Percentiles rank a stretch among this genome's conserved stretches.
phyloP scores from a whole-genome alignment of 2,113 vertebrate genomes.

The Trogon surrucura region DNA sequence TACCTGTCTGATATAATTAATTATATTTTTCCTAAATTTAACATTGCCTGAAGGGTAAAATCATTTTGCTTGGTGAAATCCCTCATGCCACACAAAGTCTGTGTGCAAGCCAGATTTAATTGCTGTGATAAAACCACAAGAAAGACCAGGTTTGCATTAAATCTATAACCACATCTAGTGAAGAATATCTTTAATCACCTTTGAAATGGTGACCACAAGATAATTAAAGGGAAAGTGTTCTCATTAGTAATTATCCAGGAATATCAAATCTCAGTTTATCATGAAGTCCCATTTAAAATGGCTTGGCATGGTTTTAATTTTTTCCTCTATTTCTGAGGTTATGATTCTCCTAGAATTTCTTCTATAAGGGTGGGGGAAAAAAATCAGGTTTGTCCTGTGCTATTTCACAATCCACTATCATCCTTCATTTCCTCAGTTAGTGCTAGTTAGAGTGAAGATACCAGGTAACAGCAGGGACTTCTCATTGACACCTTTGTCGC shows the following conservation, averaged over 20 bases:
- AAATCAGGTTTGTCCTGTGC: not conserved
- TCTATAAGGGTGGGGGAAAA: not conserved
- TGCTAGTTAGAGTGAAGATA: not conserved
- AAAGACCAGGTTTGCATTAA: slow-evolving; percentile 96
- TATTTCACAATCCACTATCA: not conserved
- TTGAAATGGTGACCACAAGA: slow-evolving; percentile 91
- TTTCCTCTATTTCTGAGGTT: slow-evolving; percentile 29
- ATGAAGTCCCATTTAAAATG: slow-evolving; percentile 70
- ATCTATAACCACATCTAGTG: slow-evolving; percentile 89
- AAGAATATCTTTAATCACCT: slow-evolving; percentile 91
- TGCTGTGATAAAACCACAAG: slow-evolving; percentile 94
- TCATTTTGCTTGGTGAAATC: slow-evolving; percentile 82
- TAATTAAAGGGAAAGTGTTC: slow-evolving; percentile 96
- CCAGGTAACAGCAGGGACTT: not conserved
- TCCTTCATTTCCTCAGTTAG: not conserved
- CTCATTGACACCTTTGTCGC: not conserved
- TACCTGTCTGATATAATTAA: slow-evolving; percentile 94
- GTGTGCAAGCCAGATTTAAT: slow-evolving; percentile 90
- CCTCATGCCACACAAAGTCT: slow-evolving; percentile 94
- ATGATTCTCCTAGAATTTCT: slow-evolving; percentile 41
- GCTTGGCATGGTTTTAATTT: slow-evolving; percentile 50
- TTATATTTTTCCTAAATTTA: slow-evolving; percentile 94
- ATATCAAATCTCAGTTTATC: slow-evolving; percentile 82
- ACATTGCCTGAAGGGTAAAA: slow-evolving; percentile 88
- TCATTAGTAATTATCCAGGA: slow-evolving; percentile 80